Evolutionary conservation across 2,797 vertebrate genomes (phyloP), one percentile per base, ranked within the genome.

Genomic region (Clarias fuscus): DNA sequence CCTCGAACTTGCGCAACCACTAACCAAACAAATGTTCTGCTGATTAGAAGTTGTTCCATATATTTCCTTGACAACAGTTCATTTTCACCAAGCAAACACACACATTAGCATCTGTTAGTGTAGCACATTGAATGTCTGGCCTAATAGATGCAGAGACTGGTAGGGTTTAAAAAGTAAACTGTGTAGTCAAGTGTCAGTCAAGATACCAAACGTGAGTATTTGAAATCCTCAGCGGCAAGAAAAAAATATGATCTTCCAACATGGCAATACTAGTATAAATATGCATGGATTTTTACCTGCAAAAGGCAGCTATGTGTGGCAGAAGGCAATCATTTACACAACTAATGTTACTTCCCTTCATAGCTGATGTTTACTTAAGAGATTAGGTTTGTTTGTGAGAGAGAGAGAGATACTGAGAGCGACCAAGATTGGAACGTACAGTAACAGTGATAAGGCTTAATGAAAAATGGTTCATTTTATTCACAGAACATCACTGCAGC

Each of bases 401-500:
- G 17, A 70, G 7, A 33, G 67, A 15, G 13, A 33, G 37, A 37
- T 4, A 37, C 37, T 5, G 5, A 67, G 14, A 64, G 10, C 4
- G 8, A 4, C 24, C n/a, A 14, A 65, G 27, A 70, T 8, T 37
- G 67, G 67, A 37, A 70, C 30, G 8, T 40, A 20, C 5, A 2
- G 37, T 13, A 72, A n/a, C 22, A 43, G 37, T 6, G 11, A 43
- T 24, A 72, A 43, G 71, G 43, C 20, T 24, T 72, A 48, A 72
- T 24, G 20, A 22, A 11, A 76, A 56, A 30, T 27, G 48, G 24
- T 56, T 2, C 13, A 14, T 53, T 85, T 64, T 85, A 59, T 75
- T 59, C 75, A 84, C 33, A 83, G 10, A 22, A 85, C 71, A 67
- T 2, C 65, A 80, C 20, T 40, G 61, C 68, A 64, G 24, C 80